phyloP scores from a whole-genome alignment of 2,888 invertebrate genomes.

The Adineta ricciae region DNA sequence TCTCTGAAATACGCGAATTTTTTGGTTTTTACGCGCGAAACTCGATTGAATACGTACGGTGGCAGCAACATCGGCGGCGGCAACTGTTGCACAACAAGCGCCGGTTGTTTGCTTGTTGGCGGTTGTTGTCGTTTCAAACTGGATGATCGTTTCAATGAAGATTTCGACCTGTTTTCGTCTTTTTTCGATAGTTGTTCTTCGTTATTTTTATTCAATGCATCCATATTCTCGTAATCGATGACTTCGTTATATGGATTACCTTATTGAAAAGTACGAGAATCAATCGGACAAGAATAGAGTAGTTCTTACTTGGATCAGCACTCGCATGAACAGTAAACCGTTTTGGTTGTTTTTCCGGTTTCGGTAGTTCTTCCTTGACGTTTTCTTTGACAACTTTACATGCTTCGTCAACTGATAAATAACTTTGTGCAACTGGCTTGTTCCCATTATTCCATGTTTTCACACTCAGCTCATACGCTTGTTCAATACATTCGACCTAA shows the following conservation, averaged over 20 bases:
- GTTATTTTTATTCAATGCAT: neutral
- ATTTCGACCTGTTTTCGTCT: neutral
- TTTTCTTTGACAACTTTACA: neutral
- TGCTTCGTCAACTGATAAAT: neutral
- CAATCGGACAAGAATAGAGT: too few relatives aligned
- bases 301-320: slow-evolving; percentile 8
- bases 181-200: neutral
- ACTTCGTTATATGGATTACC: slow-evolving; percentile 21
- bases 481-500: neutral
- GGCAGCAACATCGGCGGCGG: neutral
- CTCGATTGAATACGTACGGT: neutral
- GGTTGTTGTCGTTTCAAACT: neutral
- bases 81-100: slow-evolving; percentile 12
- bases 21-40: too few relatives aligned
- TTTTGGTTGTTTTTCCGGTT: neutral
- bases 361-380: neutral
- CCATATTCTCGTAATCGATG: slow-evolving; percentile 11
- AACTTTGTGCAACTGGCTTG: neutral
- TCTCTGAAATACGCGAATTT: neutral
- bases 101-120: neutral
- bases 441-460: neutral
- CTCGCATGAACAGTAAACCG: neutral
- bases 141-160: neutral
- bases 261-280: too few relatives aligned
- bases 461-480: neutral